Base-by-base conservation (phyloP, 2,888 invertebrate genomes). In the Lithophane semibrunnea region DNA sequence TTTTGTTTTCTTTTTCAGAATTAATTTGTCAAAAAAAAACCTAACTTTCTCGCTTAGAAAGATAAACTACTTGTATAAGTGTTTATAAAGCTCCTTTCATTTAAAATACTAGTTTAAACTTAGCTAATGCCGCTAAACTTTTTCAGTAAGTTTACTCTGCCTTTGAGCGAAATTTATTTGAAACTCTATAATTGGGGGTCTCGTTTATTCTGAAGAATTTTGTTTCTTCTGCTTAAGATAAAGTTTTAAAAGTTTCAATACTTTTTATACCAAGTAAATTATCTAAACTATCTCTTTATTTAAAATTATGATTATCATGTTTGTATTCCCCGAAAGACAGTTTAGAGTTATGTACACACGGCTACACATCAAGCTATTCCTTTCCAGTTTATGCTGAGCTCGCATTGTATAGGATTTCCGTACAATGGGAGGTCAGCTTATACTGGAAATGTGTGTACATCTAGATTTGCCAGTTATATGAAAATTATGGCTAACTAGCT, bases 81-180 rank as follows among this genome's bases (percentile, higher is more conserved):
- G 74, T 82, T 79, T 73, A 49, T 60, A 75, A 84, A 79, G 64
- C 84, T 52, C 18, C 74, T 80, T 74, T 79, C 52, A 64, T 82
- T 84, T 79, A 67, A 79, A 85, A 84, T 76, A 77, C 83, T 82
- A 85, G 85, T 85, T 84, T 67, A 70, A 84, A 82, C 72, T 85
- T 82, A 70, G 69, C 68, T 85, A 82, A 79, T 83, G 72, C 79
- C 18, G 24, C 68, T 66, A 65, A 84, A 77, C 56, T 84, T 84
- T 79, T 24, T n/a, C n/a, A 66, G 64, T 47, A n/a, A 81, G 66
- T 70, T 82, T 69, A 8, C 63, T 60, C 68, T 69, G 82, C 64
- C 76, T 85, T 84, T 82, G 66, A 79, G 60, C 52, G 12, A 72
- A 82, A 75, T 79, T 75, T 75, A 81, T 84, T 82, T 78, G 56